A percentile compares a stretch with the other conserved stretches of the same genome.
Conservation (phyloP, 2,797 vertebrate species). For the Alouatta caraya region DNA sequence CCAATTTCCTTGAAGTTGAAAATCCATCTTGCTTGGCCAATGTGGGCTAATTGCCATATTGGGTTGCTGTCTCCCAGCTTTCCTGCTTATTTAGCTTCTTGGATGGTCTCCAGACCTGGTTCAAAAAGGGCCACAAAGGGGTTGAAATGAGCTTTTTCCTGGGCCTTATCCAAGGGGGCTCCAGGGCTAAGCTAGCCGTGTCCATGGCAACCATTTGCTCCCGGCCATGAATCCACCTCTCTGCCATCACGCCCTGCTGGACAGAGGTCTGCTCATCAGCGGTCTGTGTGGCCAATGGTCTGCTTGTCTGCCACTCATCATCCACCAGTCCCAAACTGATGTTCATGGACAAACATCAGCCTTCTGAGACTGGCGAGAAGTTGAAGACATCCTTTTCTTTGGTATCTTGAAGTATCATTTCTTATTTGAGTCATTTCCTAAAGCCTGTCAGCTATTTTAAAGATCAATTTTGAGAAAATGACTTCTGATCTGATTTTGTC, state of each 20-base stretch:
- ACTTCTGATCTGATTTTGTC: neutral
- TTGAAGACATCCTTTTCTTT: neutral
- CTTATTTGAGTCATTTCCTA: neutral
- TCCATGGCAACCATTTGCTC: neutral
- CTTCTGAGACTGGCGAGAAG: neutral
- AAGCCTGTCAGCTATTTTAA: neutral
- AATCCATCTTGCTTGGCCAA: constrained; percentile 62
- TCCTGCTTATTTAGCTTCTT: constrained; percentile 69
- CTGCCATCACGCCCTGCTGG: neutral
- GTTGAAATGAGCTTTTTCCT: constrained; percentile 44
- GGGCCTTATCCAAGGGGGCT: neutral
- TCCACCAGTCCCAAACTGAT: neutral
- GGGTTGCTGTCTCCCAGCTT: constrained; percentile 53
- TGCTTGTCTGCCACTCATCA: too few relatives aligned
- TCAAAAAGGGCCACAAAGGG: constrained; percentile 51
- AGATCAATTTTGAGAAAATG: neutral
- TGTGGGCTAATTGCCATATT: constrained; percentile 73
- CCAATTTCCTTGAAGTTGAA: constrained; percentile 68
- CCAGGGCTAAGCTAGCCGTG: neutral
- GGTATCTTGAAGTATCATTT: neutral
- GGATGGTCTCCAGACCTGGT: constrained; percentile 61
- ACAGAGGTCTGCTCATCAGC: neutral
- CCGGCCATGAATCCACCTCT: neutral
- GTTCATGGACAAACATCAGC: neutral
- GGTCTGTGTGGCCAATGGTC: neutral